Base-by-base conservation (phyloP, 2,113 vertebrate species). In the Saccopteryx bilineata region DNA sequence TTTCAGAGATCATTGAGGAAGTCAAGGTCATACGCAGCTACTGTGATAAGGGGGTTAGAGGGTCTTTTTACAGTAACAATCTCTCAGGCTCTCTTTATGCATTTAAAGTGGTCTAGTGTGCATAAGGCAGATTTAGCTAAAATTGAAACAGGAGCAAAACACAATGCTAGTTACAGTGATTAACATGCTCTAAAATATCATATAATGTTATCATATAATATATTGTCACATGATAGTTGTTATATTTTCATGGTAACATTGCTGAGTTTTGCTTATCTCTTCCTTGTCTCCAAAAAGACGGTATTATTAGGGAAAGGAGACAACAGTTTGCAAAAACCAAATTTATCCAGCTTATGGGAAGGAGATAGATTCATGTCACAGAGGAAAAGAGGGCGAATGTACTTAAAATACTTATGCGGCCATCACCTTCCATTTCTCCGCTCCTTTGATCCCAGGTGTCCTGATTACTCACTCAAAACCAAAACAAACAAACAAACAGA, bases 1-100 rank as follows among this genome's bases (percentile, higher is more conserved):
- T 93, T 54, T 81, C 56, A 81, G 14, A 86, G 69, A 26, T 52
- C 50, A 85, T 66, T 31, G 58, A 54, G 74, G 52, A 94, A 86
- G 56, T 79, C 28, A 82, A 91, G 28, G 14, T 39, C 66, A 48
- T 24, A 33, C 0, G 58, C 2, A 82, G 46, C 23, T 79, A 65
- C 9, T 94, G 26, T 90, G 58, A 71, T 13, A 72, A 82, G 21
- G 7, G 12, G 7, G n/a, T 87, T n/a, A 63, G 5, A 9, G 11
- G 26, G 11, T 54, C 66, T 71, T 74, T 74, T 52, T 33, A 78
- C 79, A 86, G 66, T 50, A 89, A 50, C 19, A 46, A 39, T 56
- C 71, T 79, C 63, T 13, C 2, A 54, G 66, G 74, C 48, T 95
- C 33, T 60, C 12, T 88, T 80, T 46, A n/a, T 58, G 19, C 21